phyloP scores from a whole-genome alignment of 2,797 vertebrate species.

The Leptoclinus maculatus region DNA sequence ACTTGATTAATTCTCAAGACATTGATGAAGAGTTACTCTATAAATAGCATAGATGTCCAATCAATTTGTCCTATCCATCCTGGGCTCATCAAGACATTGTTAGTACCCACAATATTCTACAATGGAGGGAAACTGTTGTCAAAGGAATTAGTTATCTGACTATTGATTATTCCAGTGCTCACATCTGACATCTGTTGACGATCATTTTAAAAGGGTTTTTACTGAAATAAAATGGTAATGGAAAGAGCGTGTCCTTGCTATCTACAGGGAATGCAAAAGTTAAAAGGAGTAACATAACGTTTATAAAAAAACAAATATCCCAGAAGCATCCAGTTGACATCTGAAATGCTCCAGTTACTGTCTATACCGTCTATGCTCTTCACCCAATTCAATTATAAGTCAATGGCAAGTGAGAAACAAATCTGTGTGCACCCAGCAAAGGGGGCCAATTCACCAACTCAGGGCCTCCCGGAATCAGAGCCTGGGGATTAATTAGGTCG shows the following conservation, averaged over 20 bases:
- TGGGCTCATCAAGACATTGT: neutral
- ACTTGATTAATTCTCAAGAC: neutral
- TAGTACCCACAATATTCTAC: too few relatives aligned
- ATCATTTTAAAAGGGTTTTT: too few relatives aligned
- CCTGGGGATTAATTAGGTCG: constrained; percentile 26
- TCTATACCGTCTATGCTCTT: neutral
- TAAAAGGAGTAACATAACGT: neutral
- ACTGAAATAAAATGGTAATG: too few relatives aligned
- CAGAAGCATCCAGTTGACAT: neutral
- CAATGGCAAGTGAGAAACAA: constrained; percentile 11
- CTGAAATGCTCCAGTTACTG: constrained; percentile 1
- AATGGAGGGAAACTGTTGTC: too few relatives aligned
- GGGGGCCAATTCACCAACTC: neutral
- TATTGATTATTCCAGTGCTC: too few relatives aligned
- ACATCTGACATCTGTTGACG: too few relatives aligned
- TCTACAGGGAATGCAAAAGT: neutral
- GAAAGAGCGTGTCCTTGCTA: neutral
- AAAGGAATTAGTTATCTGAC: too few relatives aligned
- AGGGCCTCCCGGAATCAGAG: constrained; percentile 1
- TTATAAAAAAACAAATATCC: neutral
- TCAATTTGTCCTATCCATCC: neutral
- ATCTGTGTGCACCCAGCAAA: neutral
- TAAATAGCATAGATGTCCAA: neutral
- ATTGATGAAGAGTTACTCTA: neutral
- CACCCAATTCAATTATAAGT: neutral